Base-by-base conservation (phyloP, 2,888 invertebrate genomes). In the Plebejus argus region DNA sequence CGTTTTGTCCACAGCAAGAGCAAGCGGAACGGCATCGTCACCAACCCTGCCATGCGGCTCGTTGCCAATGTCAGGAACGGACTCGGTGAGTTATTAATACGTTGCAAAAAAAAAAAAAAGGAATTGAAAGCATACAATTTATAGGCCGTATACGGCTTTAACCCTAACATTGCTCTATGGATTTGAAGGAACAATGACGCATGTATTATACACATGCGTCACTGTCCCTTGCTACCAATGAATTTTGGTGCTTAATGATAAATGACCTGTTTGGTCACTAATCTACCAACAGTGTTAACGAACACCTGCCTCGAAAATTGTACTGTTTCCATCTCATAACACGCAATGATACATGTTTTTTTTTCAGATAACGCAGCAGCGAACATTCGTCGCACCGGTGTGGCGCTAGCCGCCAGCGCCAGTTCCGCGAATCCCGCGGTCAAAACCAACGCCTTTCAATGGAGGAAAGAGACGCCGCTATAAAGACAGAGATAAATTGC, bases 401-500 rank as follows among this genome's bases (percentile, higher is more conserved):
- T 94, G 0, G 94, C 94, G 0, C 78, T 94, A 28, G 94, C 95
- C 0, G 95, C 95, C 0, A 93, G 94, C 82, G 94, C 94, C 0
- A 95, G 95, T 71, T 95, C 95, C 0, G 91, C 94, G 82, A 95
- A 95, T 84, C 95, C 96, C 0, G 95, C 95, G 2, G 95, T 95
- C 78, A 95, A 95, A 85, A 95, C 95, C 0, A 97, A 97, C 92
- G 97, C 97, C 82, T 96, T 97, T 85, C 97, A 97, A 83, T 97
- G 97, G 96, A 95, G 97, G 87, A 97, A 97, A 88, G 98, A 98
- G 91, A 98, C 97, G 81, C 97, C 97, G 33, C 95, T 97, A 82
- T 93, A 92, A 53, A 53, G 83, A 78, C 49, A 20, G 49, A 76
- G 18, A 77, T 12, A 53, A 6, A 71, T 23, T 12, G 72, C 74